Evolutionary conservation across 2,113 vertebrate species (phyloP).

Genomic region (Gracilinanus agilis): DNA sequence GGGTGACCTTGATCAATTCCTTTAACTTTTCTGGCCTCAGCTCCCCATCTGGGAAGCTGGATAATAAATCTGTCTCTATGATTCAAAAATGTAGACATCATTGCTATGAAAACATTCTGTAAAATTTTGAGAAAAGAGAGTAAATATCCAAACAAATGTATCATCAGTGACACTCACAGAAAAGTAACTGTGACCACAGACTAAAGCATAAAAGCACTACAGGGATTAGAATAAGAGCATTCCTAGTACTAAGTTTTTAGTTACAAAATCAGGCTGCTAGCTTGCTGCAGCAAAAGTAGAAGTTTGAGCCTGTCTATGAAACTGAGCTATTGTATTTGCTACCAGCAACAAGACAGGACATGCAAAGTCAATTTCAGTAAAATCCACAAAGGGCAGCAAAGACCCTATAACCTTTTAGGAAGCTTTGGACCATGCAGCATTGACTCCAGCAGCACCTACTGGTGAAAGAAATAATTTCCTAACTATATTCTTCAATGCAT

Average conservation of each 20-base stretch:
- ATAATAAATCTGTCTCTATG: not conserved
- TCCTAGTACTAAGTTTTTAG: accelerated
- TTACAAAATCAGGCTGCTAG: not conserved
- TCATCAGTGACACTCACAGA: not conserved
- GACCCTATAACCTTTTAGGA: not conserved
- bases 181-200: not conserved
- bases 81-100: not conserved
- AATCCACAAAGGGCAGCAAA: not conserved
- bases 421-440: not conserved
- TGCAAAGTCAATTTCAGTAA: accelerated
- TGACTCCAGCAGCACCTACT: conserved; percentile 63
- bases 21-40: not conserved
- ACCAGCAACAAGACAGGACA: not conserved
- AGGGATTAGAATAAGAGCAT: not conserved
- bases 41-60: not conserved
- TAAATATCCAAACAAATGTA: not conserved
- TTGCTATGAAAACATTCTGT: not conserved
- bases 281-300: accelerated
- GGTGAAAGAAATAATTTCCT: accelerated
- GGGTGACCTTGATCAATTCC: not conserved
- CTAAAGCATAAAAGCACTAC: accelerated
- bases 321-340: accelerated
- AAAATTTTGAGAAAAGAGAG: not conserved
- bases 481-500: not conserved
- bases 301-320: not conserved